phyloP scores from a whole-genome alignment of 2,113 vertebrate genomes.

The Syrrhaptes paradoxus region DNA sequence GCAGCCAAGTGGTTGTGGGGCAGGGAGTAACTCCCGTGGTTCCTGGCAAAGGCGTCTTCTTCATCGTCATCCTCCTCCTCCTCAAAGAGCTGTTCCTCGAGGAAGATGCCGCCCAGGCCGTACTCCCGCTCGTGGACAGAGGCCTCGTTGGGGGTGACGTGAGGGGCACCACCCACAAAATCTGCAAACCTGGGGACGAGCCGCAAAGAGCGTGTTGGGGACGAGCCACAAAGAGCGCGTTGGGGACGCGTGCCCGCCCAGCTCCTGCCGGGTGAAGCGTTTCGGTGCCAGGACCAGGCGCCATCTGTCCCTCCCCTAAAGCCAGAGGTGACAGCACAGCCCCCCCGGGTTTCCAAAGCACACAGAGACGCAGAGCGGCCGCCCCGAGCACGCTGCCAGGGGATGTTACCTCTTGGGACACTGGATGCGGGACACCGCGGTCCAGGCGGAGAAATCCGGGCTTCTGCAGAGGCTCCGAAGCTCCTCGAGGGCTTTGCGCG shows the following conservation, averaged over 20 bases:
- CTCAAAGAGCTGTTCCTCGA: constrained; percentile 84
- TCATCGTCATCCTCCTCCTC: constrained; percentile 76
- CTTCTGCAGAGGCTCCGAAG: constrained; percentile 86
- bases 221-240: rapidly evolving
- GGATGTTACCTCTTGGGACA: constrained; percentile 88
- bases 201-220: rapidly evolving
- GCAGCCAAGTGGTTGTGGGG: neutral
- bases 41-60: neutral
- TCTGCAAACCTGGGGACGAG: constrained; percentile 87
- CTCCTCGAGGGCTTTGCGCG: constrained; percentile 84
- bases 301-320: neutral
- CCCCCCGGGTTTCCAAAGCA: neutral
- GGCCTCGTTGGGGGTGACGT: constrained; percentile 84
- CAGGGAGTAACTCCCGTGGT: neutral
- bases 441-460: constrained; percentile 90
- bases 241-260: rapidly evolving
- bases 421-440: constrained; percentile 85
- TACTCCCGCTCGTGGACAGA: constrained; percentile 89
- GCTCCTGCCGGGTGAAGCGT: neutral
- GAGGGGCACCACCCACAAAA: constrained; percentile 88
- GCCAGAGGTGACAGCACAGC: neutral
- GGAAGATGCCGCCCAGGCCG: constrained; percentile 77
- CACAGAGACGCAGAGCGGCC: rapidly evolving
- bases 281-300: rapidly evolving
- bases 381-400: rapidly evolving